phyloP scores from a whole-genome alignment of 2,113 vertebrate species.

The Colistium nudipinnis region DNA sequence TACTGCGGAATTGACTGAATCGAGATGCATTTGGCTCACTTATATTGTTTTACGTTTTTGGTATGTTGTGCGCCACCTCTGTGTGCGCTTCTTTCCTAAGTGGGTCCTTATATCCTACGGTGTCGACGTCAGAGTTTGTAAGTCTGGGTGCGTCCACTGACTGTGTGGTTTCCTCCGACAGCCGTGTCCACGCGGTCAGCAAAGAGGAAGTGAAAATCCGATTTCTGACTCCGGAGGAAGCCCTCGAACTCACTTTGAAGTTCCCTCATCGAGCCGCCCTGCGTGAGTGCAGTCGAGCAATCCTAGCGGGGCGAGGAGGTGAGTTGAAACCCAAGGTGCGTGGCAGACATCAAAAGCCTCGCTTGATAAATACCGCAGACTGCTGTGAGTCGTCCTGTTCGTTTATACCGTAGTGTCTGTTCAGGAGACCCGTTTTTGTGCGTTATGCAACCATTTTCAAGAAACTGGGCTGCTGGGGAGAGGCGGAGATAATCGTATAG shows the following conservation, averaged over 20 bases:
- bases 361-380: slow-evolving; percentile 13
- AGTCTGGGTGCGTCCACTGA: slow-evolving; percentile 3
- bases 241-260: slow-evolving; percentile 55
- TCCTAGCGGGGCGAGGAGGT: slow-evolving; percentile 1
- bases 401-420: slow-evolving; percentile 12
- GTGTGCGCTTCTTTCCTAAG: slow-evolving; percentile 8
- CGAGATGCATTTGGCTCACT: not conserved
- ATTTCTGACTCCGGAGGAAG: slow-evolving; percentile 43
- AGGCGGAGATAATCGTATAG: slow-evolving; percentile 12
- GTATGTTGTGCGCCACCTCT: too few relatives aligned
- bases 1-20: too few relatives aligned
- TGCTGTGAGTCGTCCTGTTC: not conserved
- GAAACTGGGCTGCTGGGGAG: not conserved
- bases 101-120: slow-evolving; percentile 7
- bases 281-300: slow-evolving; percentile 36
- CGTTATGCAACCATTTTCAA: not conserved
- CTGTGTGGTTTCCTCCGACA: slow-evolving; percentile 29
- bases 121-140: slow-evolving; percentile 15
- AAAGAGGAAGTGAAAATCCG: slow-evolving; percentile 35
- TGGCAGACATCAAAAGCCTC: slow-evolving; percentile 34
- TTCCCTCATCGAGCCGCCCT: slow-evolving; percentile 37
- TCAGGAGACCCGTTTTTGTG: not conserved
- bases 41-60: not conserved
- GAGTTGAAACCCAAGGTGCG: slow-evolving; percentile 4
- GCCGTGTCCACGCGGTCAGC: slow-evolving; percentile 15